Evolutionary conservation across 2,888 invertebrate genomes (phyloP).

Genomic region (Eustalomyia histrio): DNA sequence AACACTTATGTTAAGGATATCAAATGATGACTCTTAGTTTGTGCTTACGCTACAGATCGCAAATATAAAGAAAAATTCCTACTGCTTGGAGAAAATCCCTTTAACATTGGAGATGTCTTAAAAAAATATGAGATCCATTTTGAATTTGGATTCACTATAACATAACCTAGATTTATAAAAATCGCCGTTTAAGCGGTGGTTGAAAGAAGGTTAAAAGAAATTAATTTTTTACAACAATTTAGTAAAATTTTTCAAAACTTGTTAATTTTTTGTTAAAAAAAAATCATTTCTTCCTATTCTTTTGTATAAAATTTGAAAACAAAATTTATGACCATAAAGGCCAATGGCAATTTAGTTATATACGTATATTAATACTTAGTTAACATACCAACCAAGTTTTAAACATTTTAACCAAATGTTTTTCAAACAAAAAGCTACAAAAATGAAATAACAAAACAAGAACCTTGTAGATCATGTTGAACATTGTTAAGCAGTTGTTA

Average conservation of each 20-base stretch:
- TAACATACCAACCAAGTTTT: conserved; percentile 30
- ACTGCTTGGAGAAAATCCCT: too few relatives aligned
- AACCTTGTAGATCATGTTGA: conserved; percentile 63
- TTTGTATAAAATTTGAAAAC: background rate
- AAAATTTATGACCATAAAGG: conserved; percentile 51
- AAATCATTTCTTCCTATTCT: too few relatives aligned
- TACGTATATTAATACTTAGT: conserved; percentile 34
- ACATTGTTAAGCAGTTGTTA: conserved; percentile 60
- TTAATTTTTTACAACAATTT: background rate
- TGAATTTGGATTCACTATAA: too few relatives aligned
- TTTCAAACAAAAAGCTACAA: background rate
- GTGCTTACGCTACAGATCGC: too few relatives aligned
- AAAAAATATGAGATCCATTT: too few relatives aligned
- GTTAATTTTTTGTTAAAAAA: conserved; percentile 5
- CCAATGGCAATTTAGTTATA: conserved; percentile 54
- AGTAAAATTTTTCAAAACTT: conserved; percentile 7
- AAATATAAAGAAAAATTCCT: too few relatives aligned
- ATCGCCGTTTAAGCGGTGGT: too few relatives aligned
- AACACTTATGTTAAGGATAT: too few relatives aligned
- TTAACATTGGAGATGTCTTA: too few relatives aligned
- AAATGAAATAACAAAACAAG: background rate
- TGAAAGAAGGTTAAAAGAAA: conserved; percentile 17
- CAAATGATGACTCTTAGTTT: too few relatives aligned
- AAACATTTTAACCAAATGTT: conserved; percentile 32
- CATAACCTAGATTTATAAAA: too few relatives aligned